Conservation (phyloP, 2,888 invertebrate genomes). For the Dicranocentrus wangi region DNA sequence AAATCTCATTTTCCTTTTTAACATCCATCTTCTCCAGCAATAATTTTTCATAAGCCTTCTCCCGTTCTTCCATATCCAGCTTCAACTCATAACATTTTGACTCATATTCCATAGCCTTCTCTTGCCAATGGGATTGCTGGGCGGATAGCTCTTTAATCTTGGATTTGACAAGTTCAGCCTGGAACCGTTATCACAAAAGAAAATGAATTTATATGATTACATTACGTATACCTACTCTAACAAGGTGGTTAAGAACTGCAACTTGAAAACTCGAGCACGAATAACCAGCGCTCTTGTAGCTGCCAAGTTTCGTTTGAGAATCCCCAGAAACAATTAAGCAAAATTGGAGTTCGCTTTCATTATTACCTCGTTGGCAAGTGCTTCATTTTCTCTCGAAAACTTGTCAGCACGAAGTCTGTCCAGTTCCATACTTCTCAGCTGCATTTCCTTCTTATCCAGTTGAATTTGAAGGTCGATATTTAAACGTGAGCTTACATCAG, state of each 20-base stretch:
- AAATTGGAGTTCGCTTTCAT: too few species aligned
- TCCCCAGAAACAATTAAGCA: too few species aligned
- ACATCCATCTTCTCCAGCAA: constrained; percentile 30
- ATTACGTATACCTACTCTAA: too few species aligned
- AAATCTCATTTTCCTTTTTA: constrained; percentile 48
- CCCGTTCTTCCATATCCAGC: constrained; percentile 56
- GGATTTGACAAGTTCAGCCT: constrained; percentile 23
- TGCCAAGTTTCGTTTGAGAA: too few species aligned
- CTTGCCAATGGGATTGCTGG: too few species aligned
- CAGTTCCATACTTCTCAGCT: constrained; percentile 49
- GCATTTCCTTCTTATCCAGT: constrained; percentile 50
- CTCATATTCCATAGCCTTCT: constrained; percentile 63
- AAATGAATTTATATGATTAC: too few species aligned
- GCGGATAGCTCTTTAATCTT: too few species aligned
- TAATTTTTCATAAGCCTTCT: constrained; percentile 31
- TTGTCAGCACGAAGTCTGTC: constrained; percentile 50
- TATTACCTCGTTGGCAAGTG: constrained; percentile 45
- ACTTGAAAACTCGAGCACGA: too few species aligned
- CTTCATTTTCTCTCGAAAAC: constrained; percentile 50
- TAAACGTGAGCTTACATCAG: constrained; percentile 25
- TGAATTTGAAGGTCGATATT: constrained; percentile 34
- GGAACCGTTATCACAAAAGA: too few species aligned
- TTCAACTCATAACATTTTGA: constrained; percentile 61
- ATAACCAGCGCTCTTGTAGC: too few species aligned
- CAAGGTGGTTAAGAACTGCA: too few species aligned